Base-by-base conservation (phyloP, 2,888 invertebrate species). In the Polietes domitor region DNA sequence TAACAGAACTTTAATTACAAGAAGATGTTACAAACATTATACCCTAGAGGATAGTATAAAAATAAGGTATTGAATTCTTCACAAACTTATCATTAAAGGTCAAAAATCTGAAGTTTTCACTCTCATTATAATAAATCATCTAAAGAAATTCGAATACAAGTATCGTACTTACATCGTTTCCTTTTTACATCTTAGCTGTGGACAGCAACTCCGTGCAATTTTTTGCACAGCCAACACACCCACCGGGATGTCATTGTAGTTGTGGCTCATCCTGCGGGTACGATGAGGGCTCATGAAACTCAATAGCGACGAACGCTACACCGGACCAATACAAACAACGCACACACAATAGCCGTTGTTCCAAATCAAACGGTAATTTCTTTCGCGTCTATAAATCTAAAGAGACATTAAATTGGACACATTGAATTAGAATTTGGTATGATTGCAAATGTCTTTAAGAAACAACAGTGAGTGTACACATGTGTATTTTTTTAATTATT, bases 151-250 rank as follows among this genome's bases (percentile, higher is more conserved):
- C n/a, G n/a, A n/a, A n/a, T n/a, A n/a, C n/a, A n/a, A n/a, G n/a
- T n/a, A n/a, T n/a, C n/a, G 15, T 50, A 82, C 85, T 93, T 91
- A 96, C 96, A 95, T 94, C 88, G 94, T 89, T 87, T 95, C 93
- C 88, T 95, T 93, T 90, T 96, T 95, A 83, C 94, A 93, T 86
- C 94, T 94, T 6, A 94, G 89, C 19, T 95, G 93, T 4, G 95
- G 94, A 87, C 94, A 96, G 75, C 94, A 94, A 87, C 91, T 93
- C 6, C 92, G 92, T 92, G 93, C 21, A 93, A 87, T 86, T 91
- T 87, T 93, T 88, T 95, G 94, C 71, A 96, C 88, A 37, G 93
- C 89, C 87, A 93, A 93, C 10, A 96, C 91, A n/a, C 96, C 96
- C 83, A 94, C 90, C 15, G 96, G 96, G 70, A 95, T 93, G 81